Evolutionary conservation across 2,888 invertebrate species (phyloP).

Genomic region (Rhorus exstirpatorius): DNA sequence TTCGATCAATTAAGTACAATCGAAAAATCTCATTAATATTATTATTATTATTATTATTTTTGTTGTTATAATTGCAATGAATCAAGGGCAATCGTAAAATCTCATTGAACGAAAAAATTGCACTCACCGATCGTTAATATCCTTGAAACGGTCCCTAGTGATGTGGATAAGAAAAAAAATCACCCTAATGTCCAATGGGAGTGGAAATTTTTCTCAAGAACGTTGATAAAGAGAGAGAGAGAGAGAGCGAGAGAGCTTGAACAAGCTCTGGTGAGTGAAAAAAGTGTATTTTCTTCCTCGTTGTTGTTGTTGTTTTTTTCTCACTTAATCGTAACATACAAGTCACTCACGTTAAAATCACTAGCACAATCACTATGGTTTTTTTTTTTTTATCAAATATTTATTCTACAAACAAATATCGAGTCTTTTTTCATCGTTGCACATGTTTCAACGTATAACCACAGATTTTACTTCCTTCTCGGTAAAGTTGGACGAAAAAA

Average conservation of each 20-base stretch:
- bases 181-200: not conserved
- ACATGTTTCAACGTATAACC: too few species aligned
- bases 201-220: slow-evolving; percentile 2
- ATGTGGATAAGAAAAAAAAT: slow-evolving; percentile 2
- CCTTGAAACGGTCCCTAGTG: slow-evolving; percentile 16
- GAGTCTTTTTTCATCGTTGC: not conserved
- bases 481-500: too few species aligned
- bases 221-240: slow-evolving; percentile 1
- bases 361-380: slow-evolving; percentile 37
- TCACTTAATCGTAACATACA: slow-evolving; percentile 34
- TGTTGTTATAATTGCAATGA: too few species aligned
- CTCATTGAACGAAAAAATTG: not conserved
- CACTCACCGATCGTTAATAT: slow-evolving; percentile 50
- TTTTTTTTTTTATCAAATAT: not conserved
- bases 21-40: too few species aligned
- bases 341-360: slow-evolving; percentile 54
- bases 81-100: not conserved
- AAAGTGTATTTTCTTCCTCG: slow-evolving; percentile 2
- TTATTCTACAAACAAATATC: not conserved
- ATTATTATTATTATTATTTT: too few species aligned
- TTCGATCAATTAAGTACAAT: too few species aligned
- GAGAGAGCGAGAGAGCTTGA: not conserved
- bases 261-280: not conserved
- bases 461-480: too few species aligned
- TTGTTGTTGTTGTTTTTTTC: slow-evolving; percentile 16